A percentile compares a stretch with the other conserved stretches of the same genome.
phyloP scores from a whole-genome alignment of 2,113 vertebrate genomes.

The Psittacula cyanocephala region DNA sequence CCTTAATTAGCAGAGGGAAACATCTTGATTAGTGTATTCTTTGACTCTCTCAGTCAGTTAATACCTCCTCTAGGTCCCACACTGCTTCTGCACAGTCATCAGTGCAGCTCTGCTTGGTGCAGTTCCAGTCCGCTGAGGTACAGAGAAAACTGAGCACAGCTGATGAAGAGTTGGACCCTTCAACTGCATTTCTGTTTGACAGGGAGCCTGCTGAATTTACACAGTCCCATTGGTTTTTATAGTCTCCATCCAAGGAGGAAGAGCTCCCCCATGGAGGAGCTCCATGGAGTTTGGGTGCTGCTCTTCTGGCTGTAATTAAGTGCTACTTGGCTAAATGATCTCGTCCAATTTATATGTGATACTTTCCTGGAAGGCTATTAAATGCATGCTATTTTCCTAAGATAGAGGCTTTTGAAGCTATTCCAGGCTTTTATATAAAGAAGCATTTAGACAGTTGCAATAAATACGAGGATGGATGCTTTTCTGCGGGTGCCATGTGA shows the following conservation, averaged over 20 bases:
- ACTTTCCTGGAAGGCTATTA: constrained; percentile 45
- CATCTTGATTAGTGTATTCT: not conserved
- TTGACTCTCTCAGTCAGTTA: not conserved
- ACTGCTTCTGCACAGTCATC: not conserved
- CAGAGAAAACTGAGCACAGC: not conserved
- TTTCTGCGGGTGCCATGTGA: not conserved
- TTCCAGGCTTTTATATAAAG: constrained; percentile 18
- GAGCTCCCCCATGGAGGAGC: not conserved
- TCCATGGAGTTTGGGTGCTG: not conserved
- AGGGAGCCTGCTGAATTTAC: not conserved
- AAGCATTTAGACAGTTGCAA: not conserved
- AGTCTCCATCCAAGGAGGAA: not conserved
- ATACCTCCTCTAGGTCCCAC: not conserved
- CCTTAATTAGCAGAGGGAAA: constrained; percentile 12
- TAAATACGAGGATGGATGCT: not conserved
- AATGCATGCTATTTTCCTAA: constrained; percentile 23
- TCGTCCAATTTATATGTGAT: not conserved
- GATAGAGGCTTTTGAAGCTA: constrained; percentile 36
- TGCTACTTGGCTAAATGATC: not conserved
- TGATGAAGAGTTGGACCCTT: not conserved
- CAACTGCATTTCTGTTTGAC: not conserved
- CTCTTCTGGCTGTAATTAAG: constrained; percentile 1
- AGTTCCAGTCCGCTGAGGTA: not conserved
- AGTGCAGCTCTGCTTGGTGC: not conserved
- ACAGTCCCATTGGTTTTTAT: not conserved